Percentiles rank a stretch among this genome's conserved stretches.
Evolutionary conservation across 2,888 invertebrate species (phyloP).

Genomic region (Isoperla grammatica): DNA sequence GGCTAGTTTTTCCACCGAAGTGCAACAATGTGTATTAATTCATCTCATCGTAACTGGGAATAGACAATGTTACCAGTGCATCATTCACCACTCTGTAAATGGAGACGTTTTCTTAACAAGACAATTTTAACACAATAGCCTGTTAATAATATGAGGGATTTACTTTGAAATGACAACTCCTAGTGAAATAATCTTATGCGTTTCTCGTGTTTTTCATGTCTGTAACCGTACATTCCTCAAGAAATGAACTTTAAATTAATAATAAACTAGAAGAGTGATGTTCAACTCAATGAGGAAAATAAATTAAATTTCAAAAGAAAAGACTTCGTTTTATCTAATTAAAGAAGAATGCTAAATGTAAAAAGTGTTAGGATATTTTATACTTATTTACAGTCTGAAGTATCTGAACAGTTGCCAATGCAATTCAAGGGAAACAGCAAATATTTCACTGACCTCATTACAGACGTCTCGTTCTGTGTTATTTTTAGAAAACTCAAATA

Average conservation of each 20-base stretch:
- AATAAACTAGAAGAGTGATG: constrained; percentile 1
- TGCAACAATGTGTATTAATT: constrained; percentile 18
- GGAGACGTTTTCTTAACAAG: constrained; percentile 18
- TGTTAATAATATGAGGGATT: constrained; percentile 18
- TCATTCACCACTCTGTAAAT: constrained; percentile 18
- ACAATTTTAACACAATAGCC: constrained; percentile 22
- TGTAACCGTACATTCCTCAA: constrained; percentile 31
- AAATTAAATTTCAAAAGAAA: not conserved
- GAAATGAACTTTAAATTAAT: constrained; percentile 18
- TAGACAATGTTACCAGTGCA: constrained; percentile 18
- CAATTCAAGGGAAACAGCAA: constrained; percentile 41
- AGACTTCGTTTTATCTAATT: constrained; percentile 2
- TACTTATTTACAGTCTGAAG: constrained; percentile 40
- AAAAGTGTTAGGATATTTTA: constrained; percentile 48
- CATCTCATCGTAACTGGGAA: constrained; percentile 16
- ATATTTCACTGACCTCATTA: constrained; percentile 42
- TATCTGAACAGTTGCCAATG: constrained; percentile 30
- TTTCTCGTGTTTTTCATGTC: constrained; percentile 30
- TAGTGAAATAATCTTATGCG: constrained; percentile 16
- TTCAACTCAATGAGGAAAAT: not conserved
- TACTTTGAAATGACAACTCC: not conserved
- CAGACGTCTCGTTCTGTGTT: constrained; percentile 49
- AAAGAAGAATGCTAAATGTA: constrained; percentile 37
- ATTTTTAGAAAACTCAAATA: constrained; percentile 48
- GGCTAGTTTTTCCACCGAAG: constrained; percentile 5